Evolutionary conservation across 2,113 vertebrate species (phyloP).

Genomic region (Nyctereutes procyonoides): DNA sequence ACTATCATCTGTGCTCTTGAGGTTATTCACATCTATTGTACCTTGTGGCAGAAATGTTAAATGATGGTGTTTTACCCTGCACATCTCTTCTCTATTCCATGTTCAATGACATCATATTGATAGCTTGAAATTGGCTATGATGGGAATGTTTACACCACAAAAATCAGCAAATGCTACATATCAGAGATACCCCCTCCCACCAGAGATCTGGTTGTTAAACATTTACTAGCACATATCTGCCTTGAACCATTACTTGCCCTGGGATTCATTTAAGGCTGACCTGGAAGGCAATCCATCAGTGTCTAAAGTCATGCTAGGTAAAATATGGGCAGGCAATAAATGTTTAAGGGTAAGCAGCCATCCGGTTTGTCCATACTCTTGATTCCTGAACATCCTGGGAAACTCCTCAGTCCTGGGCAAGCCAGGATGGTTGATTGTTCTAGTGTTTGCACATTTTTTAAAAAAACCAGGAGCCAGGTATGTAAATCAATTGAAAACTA

Average conservation of each 20-base stretch:
- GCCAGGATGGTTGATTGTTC: neutral
- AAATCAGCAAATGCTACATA: neutral
- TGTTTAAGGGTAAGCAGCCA: neutral
- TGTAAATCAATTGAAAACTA: neutral
- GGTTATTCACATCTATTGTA: neutral
- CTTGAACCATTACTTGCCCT: neutral
- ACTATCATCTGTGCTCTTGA: neutral
- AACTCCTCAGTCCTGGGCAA: neutral
- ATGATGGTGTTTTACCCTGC: neutral
- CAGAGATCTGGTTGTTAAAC: neutral
- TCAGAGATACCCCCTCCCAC: neutral
- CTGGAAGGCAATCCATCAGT: neutral
- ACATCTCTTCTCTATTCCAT: neutral
- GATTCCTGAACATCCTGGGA: neutral
- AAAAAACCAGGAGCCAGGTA: neutral
- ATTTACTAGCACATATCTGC: neutral
- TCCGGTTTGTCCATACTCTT: neutral
- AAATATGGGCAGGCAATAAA: neutral
- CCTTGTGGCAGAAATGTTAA: neutral
- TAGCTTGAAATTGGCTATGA: conserved; percentile 17
- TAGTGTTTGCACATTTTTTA: neutral
- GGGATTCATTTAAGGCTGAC: conserved; percentile 16
- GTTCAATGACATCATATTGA: neutral
- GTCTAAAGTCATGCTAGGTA: neutral
- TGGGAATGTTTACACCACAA: neutral